Evolutionary conservation across 2,888 invertebrate genomes (phyloP), one percentile per base, ranked within the genome.

Genomic region (Helobdella robusta): DNA sequence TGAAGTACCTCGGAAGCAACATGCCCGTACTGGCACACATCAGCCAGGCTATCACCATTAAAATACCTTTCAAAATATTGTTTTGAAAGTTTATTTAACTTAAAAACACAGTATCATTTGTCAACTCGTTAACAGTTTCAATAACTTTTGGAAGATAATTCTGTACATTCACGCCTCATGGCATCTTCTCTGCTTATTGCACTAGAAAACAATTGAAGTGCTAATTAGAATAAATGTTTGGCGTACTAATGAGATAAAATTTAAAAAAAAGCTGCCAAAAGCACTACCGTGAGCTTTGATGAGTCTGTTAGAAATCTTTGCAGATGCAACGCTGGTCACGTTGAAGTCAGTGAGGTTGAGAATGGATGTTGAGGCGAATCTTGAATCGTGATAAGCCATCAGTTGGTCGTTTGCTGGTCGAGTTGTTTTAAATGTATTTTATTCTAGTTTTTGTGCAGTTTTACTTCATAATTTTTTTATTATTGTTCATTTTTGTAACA

Each of bases 41-140:
- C 50, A 62, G 34, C 62, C 62, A 62, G 5, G 62, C 62, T 18
- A 62, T 30, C 48, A 62, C 62, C 62, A 62, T 62, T 8, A 62
- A 30, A n/a, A 62, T 62, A 23, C 62, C 62, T 62, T 15, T 40
- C 8, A 40, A 40, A 40, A 11, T 40, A 18, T 40, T 40, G 18
- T 15, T 40, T 40, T 40, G 40, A 11, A 40, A 40, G 40, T 40
- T 40, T 40, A n/a, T n/a, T n/a, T n/a, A n/a, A n/a, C n/a, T n/a
- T n/a, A n/a, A n/a, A n/a, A n/a, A n/a, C n/a, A n/a, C n/a, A n/a
- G n/a, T n/a, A n/a, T n/a, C n/a, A n/a, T n/a, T n/a, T n/a, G n/a
- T n/a, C n/a, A n/a, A n/a, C n/a, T n/a, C n/a, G n/a, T n/a, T n/a
- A n/a, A n/a, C n/a, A n/a, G n/a, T n/a, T n/a, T n/a, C n/a, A n/a